Base-by-base conservation (phyloP, 1,140 invertebrate genomes). In the Penaeus vannamei region DNA sequence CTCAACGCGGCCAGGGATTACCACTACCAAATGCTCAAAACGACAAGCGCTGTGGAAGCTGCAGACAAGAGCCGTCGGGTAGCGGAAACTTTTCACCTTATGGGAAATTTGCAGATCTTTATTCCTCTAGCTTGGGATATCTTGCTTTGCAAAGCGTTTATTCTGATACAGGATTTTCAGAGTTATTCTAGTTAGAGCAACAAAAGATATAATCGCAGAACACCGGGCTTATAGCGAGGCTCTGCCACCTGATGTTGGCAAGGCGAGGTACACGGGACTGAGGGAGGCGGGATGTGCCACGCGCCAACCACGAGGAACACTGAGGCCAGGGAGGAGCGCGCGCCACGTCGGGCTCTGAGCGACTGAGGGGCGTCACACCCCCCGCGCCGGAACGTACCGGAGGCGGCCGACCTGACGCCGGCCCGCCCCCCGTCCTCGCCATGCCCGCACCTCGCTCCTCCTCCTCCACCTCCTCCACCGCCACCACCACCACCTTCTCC, bases 291-390 rank as follows among this genome's bases (percentile, higher is more conserved):
- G 53, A 59, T 46, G 82, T 66, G n/a, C 64, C 36, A 64, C 81
- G 26, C 81, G 84, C 87, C 36, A 36, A 64, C 32, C 81, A 84
- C 81, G 53, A 84, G 61, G 69, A 77, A 80, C 76, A 84, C 85
- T 62, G 85, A 64, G 26, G 85, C 20, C 46, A 64, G 85, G 76
- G 72, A 79, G 69, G 85, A 62, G 85, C 76, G 85, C 60, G 72
- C 72, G 76, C 72, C 87, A 89, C 69, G 87, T 76, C 87, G 32
- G 81, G 66, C 87, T 84, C 46, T 53, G 81, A 84, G 81, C 80
- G 42, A 88, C 87, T 88, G 87, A 88, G 76, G 69, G 61, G 61
- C 76, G 60, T 62, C 60, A 32, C 76, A n/a, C 29, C 85, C 29
- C 85, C 4, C 26, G 59, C 85, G 72, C 60, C 62, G 32, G 19